Conservation (phyloP, 2,113 vertebrate species). For the Megalops atlanticus region DNA sequence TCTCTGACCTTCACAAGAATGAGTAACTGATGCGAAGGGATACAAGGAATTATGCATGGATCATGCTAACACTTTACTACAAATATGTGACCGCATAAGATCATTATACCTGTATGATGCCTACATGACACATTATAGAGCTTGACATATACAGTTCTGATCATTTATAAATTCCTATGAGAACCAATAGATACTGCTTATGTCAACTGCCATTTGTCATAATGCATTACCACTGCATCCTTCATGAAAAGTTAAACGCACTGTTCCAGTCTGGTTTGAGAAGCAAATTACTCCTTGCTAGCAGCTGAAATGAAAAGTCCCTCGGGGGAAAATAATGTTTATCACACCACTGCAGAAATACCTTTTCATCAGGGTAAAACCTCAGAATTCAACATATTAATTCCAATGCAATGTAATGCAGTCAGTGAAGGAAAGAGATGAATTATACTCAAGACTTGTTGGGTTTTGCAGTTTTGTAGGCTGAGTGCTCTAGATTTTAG, state of each 20-base stretch:
- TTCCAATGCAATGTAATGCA: neutral
- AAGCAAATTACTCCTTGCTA: too few relatives aligned
- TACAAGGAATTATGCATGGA: too few relatives aligned
- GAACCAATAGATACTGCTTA: neutral
- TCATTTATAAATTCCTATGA: neutral
- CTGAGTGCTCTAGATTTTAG: constrained; percentile 4
- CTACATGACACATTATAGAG: neutral
- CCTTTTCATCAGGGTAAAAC: neutral
- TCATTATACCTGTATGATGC: neutral
- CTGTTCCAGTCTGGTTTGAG: neutral
- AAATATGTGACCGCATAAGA: neutral
- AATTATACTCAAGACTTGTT: neutral
- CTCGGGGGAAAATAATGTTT: neutral
- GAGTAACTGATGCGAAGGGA: too few relatives aligned
- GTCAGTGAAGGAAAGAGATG: neutral
- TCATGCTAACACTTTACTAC: neutral
- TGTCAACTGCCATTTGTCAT: too few relatives aligned
- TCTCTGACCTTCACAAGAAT: too few relatives aligned
- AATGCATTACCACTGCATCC: too few relatives aligned
- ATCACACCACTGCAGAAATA: neutral
- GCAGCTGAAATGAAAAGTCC: neutral
- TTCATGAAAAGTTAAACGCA: too few relatives aligned
- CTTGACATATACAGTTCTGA: neutral
- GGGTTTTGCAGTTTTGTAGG: neutral
- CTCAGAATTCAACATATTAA: neutral